Percentiles rank a stretch among this genome's conserved stretches.
These are phyloP conservation scores for Oreocharis arfaki DNA, from an alignment of 2,113 vertebrate genomes.

Conservation along the genomic window DNA sequence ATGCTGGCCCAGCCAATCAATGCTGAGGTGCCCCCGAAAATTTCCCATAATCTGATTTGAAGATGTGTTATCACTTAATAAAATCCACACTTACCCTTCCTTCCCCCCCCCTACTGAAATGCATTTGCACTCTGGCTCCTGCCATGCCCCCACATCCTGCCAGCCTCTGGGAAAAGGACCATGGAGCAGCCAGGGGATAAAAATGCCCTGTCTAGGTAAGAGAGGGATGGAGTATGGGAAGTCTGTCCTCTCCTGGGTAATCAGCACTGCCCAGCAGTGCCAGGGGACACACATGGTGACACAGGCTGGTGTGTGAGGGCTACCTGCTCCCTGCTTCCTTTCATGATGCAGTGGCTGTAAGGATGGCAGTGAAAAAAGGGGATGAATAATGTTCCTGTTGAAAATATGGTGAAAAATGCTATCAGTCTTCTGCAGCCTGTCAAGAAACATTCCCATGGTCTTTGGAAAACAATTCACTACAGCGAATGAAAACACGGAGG, in stretches of 20 bases:
- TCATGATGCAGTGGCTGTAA: neutral
- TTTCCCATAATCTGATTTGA: conserved; percentile 77
- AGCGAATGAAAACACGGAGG: neutral
- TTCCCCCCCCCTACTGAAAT: conserved; percentile 49
- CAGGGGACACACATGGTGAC: neutral
- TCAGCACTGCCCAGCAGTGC: neutral
- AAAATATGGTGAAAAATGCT: neutral
- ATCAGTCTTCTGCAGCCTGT: neutral
- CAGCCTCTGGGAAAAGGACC: neutral
- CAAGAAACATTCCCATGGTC: neutral
- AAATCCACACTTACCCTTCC: conserved; percentile 65
- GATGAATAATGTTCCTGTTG: neutral
- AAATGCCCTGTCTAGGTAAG: neutral
- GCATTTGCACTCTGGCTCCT: conserved; percentile 9
- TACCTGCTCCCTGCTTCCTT: neutral
- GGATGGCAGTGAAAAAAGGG: neutral
- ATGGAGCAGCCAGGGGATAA: neutral
- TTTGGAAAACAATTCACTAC: neutral
- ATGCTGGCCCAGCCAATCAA: conserved; percentile 88
- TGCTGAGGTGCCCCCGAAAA: conserved; percentile 84
- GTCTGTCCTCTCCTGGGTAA: neutral
- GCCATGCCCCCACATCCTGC: neutral
- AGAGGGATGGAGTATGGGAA: neutral
- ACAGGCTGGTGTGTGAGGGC: neutral
- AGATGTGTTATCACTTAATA: conserved; percentile 69